These are phyloP conservation scores for Epicauta chinensis DNA, from an alignment of 1,140 invertebrate genomes.

Conservation along the genomic window DNA sequence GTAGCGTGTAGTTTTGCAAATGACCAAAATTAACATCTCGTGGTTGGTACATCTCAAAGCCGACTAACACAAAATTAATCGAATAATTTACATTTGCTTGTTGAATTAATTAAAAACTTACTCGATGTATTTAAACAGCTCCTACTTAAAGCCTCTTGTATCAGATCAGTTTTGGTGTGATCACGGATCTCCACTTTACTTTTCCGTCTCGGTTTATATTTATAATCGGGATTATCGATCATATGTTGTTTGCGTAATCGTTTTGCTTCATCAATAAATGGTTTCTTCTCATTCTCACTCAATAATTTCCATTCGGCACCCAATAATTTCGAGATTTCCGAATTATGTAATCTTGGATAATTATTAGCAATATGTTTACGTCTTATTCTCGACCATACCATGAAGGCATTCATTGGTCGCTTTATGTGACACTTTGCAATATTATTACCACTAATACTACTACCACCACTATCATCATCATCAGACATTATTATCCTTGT, in stretches of 20 bases:
- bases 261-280: constrained; percentile 81
- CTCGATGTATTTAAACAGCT: background rate
- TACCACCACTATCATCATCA: constrained; percentile 1
- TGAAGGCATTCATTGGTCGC: constrained; percentile 67
- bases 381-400: constrained; percentile 62
- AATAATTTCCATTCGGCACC: constrained; percentile 65
- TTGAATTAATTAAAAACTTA: background rate
- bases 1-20: constrained; percentile 1
- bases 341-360: constrained; percentile 76
- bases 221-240: constrained; percentile 68
- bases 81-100: too few species aligned
- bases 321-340: constrained; percentile 67
- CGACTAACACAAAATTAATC: background rate
- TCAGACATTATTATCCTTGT: constrained; percentile 2
- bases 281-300: constrained; percentile 59
- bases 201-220: constrained; percentile 63
- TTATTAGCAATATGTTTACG: constrained; percentile 70
- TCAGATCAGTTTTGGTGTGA: background rate
- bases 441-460: too few species aligned
- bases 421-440: constrained; percentile 47
- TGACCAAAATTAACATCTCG: background rate
- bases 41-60: background rate
- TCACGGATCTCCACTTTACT: constrained; percentile 47
- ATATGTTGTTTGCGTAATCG: constrained; percentile 65
- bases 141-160: background rate